Percentiles rank a stretch among this genome's conserved stretches.
phyloP scores from a whole-genome alignment of 2,797 vertebrate genomes.

The Varecia variegata region DNA sequence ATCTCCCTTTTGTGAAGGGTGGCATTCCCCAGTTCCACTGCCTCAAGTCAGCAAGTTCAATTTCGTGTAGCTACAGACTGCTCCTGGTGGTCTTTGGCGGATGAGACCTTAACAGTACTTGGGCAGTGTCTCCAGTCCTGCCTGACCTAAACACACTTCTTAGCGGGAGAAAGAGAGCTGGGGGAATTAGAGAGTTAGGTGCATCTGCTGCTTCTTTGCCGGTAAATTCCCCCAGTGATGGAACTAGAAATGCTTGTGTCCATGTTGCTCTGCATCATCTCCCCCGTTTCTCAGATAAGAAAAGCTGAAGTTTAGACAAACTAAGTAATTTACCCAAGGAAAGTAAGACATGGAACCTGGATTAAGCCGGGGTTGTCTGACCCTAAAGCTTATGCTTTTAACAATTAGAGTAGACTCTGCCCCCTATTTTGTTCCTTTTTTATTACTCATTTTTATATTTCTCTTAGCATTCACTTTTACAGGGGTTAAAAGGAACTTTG shows the following conservation, averaged over 20 bases:
- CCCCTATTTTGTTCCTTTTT: background rate
- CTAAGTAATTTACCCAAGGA: background rate
- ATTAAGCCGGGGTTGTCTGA: background rate
- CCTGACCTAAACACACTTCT: background rate
- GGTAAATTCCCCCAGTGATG: background rate
- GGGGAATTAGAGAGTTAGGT: fast-evolving
- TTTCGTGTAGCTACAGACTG: background rate
- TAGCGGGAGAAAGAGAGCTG: background rate
- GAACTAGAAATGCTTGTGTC: background rate
- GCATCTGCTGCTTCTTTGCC: background rate
- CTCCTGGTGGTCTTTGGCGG: background rate
- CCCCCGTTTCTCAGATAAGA: background rate
- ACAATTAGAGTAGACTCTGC: background rate
- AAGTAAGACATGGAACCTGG: background rate
- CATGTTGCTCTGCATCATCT: background rate
- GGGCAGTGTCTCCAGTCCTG: too few relatives aligned
- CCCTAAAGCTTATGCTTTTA: background rate
- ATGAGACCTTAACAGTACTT: background rate
- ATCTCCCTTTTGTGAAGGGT: background rate
- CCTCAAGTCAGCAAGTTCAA: background rate
- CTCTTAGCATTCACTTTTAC: background rate
- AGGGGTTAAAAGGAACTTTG: background rate
- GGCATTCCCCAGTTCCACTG: background rate
- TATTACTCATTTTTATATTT: background rate
- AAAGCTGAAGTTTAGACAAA: background rate